These are phyloP conservation scores for Hyaena hyaena DNA, from an alignment of 2,113 vertebrate genomes.

Conservation along the genomic window DNA sequence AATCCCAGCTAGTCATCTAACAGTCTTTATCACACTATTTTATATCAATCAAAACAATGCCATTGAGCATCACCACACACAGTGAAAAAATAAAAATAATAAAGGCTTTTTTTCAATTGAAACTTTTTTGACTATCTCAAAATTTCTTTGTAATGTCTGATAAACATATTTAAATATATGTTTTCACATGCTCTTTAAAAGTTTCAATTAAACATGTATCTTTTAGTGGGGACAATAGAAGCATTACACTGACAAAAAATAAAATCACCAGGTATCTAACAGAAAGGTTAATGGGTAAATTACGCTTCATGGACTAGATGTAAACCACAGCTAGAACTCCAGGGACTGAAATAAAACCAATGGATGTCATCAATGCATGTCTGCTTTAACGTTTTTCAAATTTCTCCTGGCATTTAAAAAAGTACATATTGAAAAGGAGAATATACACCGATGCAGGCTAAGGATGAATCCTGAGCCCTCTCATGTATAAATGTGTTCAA, in stretches of 20 bases:
- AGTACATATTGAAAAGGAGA: background rate
- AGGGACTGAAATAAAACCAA: background rate
- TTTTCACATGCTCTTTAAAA: background rate
- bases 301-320: no score
- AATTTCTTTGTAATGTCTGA: background rate
- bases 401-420: background rate
- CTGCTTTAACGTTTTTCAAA: background rate
- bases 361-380: background rate
- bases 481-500: slow-evolving; percentile 8
- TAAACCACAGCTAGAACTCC: background rate
- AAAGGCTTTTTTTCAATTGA: background rate
- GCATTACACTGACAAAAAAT: background rate
- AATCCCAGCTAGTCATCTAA: slow-evolving; percentile 36
- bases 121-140: background rate
- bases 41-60: background rate
- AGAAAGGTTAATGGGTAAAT: background rate
- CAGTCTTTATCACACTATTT: background rate
- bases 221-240: background rate
- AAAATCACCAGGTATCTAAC: background rate
- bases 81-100: background rate
- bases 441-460: background rate
- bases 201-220: background rate
- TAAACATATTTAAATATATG: background rate
- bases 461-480: background rate
- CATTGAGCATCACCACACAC: background rate